phyloP scores from a whole-genome alignment of 2,113 vertebrate species.

The Stomatorhinus ivindoensis region DNA sequence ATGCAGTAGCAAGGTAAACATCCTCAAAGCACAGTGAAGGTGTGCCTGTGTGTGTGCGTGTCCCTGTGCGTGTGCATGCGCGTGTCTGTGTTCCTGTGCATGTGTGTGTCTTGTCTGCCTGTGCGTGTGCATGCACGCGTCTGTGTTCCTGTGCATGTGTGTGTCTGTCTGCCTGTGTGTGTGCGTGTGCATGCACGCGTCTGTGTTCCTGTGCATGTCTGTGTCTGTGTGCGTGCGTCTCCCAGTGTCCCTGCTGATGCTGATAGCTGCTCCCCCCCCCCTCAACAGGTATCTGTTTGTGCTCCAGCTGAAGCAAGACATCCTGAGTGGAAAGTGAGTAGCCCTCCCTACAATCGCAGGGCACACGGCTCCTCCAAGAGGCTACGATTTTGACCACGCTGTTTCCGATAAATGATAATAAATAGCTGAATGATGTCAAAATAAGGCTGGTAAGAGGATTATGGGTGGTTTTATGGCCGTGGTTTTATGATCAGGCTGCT shows the following conservation, averaged over 20 bases:
- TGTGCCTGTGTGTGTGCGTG: neutral
- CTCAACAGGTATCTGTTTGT: slow-evolving; percentile 90
- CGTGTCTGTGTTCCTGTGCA: too few relatives aligned
- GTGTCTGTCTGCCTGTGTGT: neutral
- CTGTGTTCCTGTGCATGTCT: neutral
- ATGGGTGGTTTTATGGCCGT: neutral
- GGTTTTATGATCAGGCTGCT: neutral
- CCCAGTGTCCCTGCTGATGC: neutral
- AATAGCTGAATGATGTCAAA: neutral
- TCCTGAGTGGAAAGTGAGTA: slow-evolving; percentile 95
- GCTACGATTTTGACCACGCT: neutral
- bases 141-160: neutral
- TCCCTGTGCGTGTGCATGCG: neutral
- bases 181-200: neutral
- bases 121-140: too few relatives aligned
- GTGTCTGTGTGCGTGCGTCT: neutral
- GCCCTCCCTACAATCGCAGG: neutral
- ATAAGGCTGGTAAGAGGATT: neutral
- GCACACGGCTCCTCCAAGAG: neutral
- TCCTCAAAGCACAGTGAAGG: neutral
- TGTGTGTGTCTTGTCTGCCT: neutral
- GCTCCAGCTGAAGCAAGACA: slow-evolving; percentile 90
- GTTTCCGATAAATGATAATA: neutral
- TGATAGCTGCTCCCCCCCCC: slow-evolving; percentile 19
- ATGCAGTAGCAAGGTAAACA: neutral